Evolutionary conservation across 2,888 invertebrate species (phyloP), one percentile per base, ranked within the genome.

Genomic region (Drepana falcataria): DNA sequence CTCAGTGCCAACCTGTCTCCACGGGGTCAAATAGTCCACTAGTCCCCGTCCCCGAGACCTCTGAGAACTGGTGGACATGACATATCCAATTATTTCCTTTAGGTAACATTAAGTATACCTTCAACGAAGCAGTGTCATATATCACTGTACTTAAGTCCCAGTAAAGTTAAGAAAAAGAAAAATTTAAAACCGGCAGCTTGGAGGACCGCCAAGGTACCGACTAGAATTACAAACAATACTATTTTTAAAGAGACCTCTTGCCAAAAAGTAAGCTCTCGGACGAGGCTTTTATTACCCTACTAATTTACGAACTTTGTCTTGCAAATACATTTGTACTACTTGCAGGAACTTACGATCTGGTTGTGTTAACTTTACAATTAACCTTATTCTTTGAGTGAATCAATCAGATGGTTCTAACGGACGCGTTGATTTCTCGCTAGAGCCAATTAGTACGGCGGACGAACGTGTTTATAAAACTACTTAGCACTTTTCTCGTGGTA

Each of bases 231-330:
- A 56, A 62, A 60, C 58, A 62, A 60, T 59, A 52, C 54, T 58
- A 58, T 60, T 62, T 63, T 59, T 59, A 55, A 58, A 60, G 66
- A 57, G 61, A 53, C 55, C 35, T 54, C 66, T 66, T 51, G 51
- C 51, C 51, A 51, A 69, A 67, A 64, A 71, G 62, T 61, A 66
- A 65, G 70, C 66, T 66, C 65, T 59, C 63, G 64, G 63, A 63
- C 58, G 54, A 53, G 53, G 57, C 58, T 65, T 68, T 74, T 71
- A 78, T 74, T 69, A 65, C 64, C 58, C 47, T 56, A 67, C 67
- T 75, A 73, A 73, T 73, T 73, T 66, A 69, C 66, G 57, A 73
- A 79, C 63, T 76, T 71, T 61, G 64, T 52, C 63, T 63, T 63
- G 58, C 56, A 66, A 68, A 74, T 71, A 68, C 63, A 71, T 75